Evolutionary conservation across 2,888 invertebrate genomes (phyloP), one percentile per base, ranked within the genome.

Genomic region (Carcina quercana): DNA sequence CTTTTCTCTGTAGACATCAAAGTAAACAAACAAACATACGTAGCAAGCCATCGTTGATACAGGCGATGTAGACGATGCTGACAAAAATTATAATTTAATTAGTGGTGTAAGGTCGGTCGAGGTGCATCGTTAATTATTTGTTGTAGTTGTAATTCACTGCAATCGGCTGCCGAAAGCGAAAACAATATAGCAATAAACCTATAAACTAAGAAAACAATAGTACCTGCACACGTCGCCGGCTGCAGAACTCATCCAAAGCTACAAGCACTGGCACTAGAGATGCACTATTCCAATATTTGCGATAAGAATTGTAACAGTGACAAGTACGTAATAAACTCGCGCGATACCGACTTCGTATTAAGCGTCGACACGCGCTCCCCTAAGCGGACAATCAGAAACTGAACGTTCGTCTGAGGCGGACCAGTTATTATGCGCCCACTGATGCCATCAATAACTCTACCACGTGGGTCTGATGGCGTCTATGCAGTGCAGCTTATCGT

Each of bases 361-460:
- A 47, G 45, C 51, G 55, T n/a, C 66, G 72, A 72, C 80, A 73
- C 62, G 72, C 79, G 72, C 58, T 62, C 70, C 47, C 57, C 65
- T 59, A 64, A 63, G 56, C 76, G 64, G 57, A 56, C 78, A 71
- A 73, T 76, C 71, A 66, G 69, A 62, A 59, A 83, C 83, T 82
- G 82, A 82, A 65, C 71, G 72, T 60, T 62, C 51, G 47, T 55
- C 55, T 47, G 59, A 44, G 60, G 43, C 71, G 72, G 62, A 70
- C 70, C 76, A 76, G 79, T 82, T 82, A 80, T 80, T 74, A 80
- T 80, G 80, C 80, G 76, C 74, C 75, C 75, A 78, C 75, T 58
- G 69, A 60, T 62, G 64, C 68, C 74, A 65, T 72, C 75, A 69
- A 76, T 72, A 76, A 67, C 65, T 71, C 62, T 59, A 63, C 64